Percentiles rank a stretch among this genome's conserved stretches.
These are phyloP conservation scores for Euphysa ruthae DNA, from an alignment of 30 jellyfish, hydroid and myxozoan genomes.

Conservation along the genomic window DNA sequence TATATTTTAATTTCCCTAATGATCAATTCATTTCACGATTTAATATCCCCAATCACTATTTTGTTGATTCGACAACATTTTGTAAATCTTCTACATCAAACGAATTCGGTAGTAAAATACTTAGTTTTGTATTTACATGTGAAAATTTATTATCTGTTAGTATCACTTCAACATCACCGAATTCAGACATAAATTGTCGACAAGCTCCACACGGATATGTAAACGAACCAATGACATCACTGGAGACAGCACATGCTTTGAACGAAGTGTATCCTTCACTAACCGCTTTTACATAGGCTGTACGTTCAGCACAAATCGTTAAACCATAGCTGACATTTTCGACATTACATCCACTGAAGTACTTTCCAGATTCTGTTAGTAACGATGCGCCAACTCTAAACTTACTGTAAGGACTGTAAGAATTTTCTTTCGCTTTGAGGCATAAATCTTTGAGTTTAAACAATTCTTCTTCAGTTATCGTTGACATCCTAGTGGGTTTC, in stretches of 20 bases:
- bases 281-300: slow-evolving; percentile 88
- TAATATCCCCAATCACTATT: no score
- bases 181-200: slow-evolving; percentile 93
- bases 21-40: background rate
- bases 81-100: slow-evolving; percentile 36
- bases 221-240: slow-evolving; percentile 51
- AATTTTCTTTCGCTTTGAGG: slow-evolving; percentile 48
- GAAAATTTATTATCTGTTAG: slow-evolving; percentile 31
- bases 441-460: slow-evolving; percentile 32
- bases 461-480: slow-evolving; percentile 10
- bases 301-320: slow-evolving; percentile 94
- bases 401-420: slow-evolving; percentile 74
- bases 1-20: background rate
- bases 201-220: slow-evolving; percentile 94
- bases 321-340: slow-evolving; percentile 93
- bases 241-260: slow-evolving; percentile 72
- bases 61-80: no score
- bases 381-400: slow-evolving; percentile 87
- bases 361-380: slow-evolving; percentile 40
- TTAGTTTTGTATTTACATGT: background rate
- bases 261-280: slow-evolving; percentile 77
- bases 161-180: slow-evolving; percentile 70
- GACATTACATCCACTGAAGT: slow-evolving; percentile 81
- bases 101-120: slow-evolving; percentile 40
- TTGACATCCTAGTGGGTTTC: no score